Evolutionary conservation across 2,888 invertebrate genomes (phyloP).

Genomic region (Ectobius pallidus): DNA sequence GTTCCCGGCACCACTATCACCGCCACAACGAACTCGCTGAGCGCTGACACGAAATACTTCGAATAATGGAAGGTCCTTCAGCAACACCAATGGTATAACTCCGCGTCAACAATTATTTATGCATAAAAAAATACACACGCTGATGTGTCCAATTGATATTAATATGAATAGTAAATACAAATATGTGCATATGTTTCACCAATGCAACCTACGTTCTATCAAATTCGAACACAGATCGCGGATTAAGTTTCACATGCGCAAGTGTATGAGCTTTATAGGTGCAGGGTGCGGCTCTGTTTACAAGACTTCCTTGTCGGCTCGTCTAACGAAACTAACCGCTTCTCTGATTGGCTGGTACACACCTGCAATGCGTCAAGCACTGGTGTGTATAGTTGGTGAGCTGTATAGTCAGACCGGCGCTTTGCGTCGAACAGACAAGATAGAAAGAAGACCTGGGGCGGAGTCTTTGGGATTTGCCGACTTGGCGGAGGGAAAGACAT

Average conservation of each 20-base stretch:
- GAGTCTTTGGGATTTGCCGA: conserved; percentile 23
- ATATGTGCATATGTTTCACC: conserved; percentile 39
- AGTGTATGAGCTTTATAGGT: conserved; percentile 69
- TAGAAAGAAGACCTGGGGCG: conserved; percentile 33
- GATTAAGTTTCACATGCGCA: conserved; percentile 66
- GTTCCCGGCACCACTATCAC: conserved; percentile 44
- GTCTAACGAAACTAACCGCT: conserved; percentile 58
- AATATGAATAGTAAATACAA: conserved; percentile 37
- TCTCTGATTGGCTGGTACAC: conserved; percentile 79
- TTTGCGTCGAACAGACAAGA: conserved; percentile 36
- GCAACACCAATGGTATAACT: conserved; percentile 42
- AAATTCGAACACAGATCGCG: conserved; percentile 44
- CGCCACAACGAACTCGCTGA: conserved; percentile 44
- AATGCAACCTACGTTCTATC: conserved; percentile 36
- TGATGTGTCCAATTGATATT: conserved; percentile 32
- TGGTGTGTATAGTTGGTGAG: conserved; percentile 42
- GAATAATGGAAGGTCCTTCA: conserved; percentile 41
- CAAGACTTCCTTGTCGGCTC: conserved; percentile 64
- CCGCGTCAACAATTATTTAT: conserved; percentile 42
- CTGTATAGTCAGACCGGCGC: conserved; percentile 40
- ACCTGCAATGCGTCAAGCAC: conserved; percentile 86
- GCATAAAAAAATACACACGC: conserved; percentile 40
- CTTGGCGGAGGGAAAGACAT: conserved; percentile 4
- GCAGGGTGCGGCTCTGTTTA: conserved; percentile 76
- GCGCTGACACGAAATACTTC: conserved; percentile 44